Evolutionary conservation across 2,888 invertebrate genomes (phyloP).

Genomic region (Atherix ibis): DNA sequence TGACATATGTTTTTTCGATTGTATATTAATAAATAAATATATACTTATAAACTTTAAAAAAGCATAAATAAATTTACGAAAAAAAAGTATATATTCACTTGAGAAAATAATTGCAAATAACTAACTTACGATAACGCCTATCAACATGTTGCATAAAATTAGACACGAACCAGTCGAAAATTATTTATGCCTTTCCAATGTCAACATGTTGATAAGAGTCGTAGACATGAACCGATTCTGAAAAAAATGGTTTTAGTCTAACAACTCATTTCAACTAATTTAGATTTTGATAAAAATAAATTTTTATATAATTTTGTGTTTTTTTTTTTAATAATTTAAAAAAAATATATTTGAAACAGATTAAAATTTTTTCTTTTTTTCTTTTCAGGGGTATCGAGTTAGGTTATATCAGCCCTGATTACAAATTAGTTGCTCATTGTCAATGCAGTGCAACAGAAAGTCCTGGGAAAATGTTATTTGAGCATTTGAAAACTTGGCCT

Average conservation of each 20-base stretch:
- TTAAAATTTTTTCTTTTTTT: not conserved
- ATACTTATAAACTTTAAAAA: not conserved
- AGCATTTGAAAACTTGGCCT: conserved; percentile 39
- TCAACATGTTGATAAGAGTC: too few species aligned
- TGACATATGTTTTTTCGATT: too few species aligned
- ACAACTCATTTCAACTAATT: too few species aligned
- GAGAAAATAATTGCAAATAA: too few species aligned
- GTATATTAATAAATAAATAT: too few species aligned
- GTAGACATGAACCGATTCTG: too few species aligned
- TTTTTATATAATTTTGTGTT: not conserved
- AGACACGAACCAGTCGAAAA: too few species aligned
- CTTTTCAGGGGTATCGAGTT: conserved; percentile 31
- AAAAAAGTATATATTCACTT: not conserved
- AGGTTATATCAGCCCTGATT: conserved; percentile 33
- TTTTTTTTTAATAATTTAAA: not conserved
- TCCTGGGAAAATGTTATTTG: conserved; percentile 36
- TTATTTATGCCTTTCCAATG: too few species aligned
- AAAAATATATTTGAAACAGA: not conserved
- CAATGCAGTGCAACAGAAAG: conserved; percentile 35
- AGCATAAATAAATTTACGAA: not conserved
- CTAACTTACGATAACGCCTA: too few species aligned
- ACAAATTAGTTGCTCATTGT: conserved; percentile 36
- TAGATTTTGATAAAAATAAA: not conserved
- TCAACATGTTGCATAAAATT: too few species aligned
- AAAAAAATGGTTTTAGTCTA: too few species aligned